Percentiles rank a stretch among this genome's conserved stretches.
phyloP scores from a whole-genome alignment of 2,797 vertebrate species.

The Myotis planiceps region DNA sequence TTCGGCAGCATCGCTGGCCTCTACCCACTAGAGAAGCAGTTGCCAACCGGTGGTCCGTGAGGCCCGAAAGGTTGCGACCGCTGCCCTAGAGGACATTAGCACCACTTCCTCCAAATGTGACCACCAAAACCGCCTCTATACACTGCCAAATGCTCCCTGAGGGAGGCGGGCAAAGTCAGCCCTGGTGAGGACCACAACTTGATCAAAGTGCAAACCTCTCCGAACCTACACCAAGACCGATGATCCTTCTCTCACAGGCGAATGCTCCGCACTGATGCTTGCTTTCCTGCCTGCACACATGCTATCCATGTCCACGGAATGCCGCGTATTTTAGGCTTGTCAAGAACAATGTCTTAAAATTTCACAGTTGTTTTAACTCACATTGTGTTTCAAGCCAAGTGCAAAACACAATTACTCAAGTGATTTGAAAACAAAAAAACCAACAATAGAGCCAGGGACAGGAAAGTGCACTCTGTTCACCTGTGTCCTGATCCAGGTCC shows the following conservation, averaged over 20 bases:
- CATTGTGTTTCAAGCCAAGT: background rate
- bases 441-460: background rate
- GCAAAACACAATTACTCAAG: background rate
- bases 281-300: background rate
- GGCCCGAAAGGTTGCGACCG: too few species aligned
- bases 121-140: background rate
- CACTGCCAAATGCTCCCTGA: background rate
- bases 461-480: background rate
- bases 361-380: background rate
- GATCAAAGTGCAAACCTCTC: background rate
- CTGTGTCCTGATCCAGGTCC: background rate
- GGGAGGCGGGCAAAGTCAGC: background rate
- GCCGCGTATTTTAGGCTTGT: background rate
- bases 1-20: background rate
- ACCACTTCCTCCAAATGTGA: background rate
- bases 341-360: background rate
- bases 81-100: background rate
- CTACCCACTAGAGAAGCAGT: background rate
- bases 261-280: fast-evolving
- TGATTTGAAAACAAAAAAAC: background rate
- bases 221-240: background rate
- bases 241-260: background rate
- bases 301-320: background rate
- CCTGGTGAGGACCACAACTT: background rate
- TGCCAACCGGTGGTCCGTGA: too few species aligned